Base-by-base conservation (phyloP, 2,797 vertebrate genomes). In the Bradypodion pumilum region DNA sequence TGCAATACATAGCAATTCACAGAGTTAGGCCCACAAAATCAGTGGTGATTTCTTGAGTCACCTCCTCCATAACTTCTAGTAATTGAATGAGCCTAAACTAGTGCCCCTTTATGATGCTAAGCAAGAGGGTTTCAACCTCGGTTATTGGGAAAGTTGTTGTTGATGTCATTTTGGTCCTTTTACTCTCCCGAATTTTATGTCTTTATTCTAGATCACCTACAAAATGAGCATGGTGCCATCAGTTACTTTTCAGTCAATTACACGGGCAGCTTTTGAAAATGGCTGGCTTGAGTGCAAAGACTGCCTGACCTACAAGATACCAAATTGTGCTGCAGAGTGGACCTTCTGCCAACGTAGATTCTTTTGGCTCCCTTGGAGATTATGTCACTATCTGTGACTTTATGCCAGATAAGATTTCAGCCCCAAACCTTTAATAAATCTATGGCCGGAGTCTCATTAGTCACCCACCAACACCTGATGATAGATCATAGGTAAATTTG, bases 131-230 rank as follows among this genome's bases (percentile, higher is more conserved):
- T 21, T 35, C 32, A 29, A 73, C 42, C 29, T 73, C 70, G 25
- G 40, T 0, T 73, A 46, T 72, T 44, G 42, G 69, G 29, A 40
- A 73, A 44, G 5, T 44, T 46, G 2, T 15, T 27, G 42, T 46
- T 46, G 29, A 44, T 73, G 70, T 42, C 27, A 46, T 73, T 29
- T 73, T 46, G 70, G 13, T 16, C 70, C 27, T 46, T 46, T 73
- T 13, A 27, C 12, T 27, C 13, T 16, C 35, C 37, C 19, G 7
- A 37, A 46, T 46, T 29, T 73, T 44, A 27, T 46, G 42, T 40
- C 46, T 44, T n/a, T 73, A 72, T 46, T 73, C 70, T 73, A 73
- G 42, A 70, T 73, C 70, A 73, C 70, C 70, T 73, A 70, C 37
- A 73, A 73, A 73, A 46, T 40, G 27, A 73, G 29, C 42, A 42